phyloP scores from a whole-genome alignment of 1,140 invertebrate genomes.

The Lordiphosa stackelbergi region DNA sequence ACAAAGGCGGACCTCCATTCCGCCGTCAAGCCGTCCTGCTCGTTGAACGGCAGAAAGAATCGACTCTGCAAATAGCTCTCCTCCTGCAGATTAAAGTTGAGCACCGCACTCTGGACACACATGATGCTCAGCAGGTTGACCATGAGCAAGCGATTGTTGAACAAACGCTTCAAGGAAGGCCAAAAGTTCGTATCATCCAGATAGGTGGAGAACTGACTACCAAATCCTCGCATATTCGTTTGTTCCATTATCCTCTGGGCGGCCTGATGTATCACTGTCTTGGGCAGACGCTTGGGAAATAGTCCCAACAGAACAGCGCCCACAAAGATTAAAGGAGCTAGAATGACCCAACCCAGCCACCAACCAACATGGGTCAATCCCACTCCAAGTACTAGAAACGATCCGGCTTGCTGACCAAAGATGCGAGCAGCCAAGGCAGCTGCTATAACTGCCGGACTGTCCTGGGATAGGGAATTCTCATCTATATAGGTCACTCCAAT shows the following conservation, averaged over 20 bases:
- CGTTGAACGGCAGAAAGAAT: slow-evolving; percentile 80
- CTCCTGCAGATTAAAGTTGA: slow-evolving; percentile 80
- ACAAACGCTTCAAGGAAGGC: slow-evolving; percentile 79
- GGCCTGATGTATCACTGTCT: slow-evolving; percentile 79
- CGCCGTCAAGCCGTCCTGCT: slow-evolving; percentile 79
- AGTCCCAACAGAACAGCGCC: slow-evolving; percentile 79
- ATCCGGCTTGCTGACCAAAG: slow-evolving; percentile 70
- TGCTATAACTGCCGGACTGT: slow-evolving; percentile 77
- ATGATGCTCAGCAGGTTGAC: slow-evolving; percentile 80
- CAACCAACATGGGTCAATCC: slow-evolving; percentile 58
- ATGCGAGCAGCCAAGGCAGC: slow-evolving; percentile 60
- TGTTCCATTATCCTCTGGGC: slow-evolving; percentile 77
- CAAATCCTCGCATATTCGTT: slow-evolving; percentile 48
- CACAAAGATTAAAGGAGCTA: slow-evolving; percentile 79
- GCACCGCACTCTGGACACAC: slow-evolving; percentile 79
- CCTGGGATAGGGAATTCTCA: slow-evolving; percentile 81
- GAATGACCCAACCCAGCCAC: slow-evolving; percentile 81
- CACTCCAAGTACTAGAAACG: slow-evolving; percentile 66
- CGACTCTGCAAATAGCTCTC: slow-evolving; percentile 80
- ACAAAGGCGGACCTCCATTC: slow-evolving; percentile 79
- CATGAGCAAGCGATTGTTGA: slow-evolving; percentile 81
- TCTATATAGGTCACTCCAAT: slow-evolving; percentile 84
- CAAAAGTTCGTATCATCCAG: slow-evolving; percentile 78
- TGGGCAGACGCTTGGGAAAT: slow-evolving; percentile 80
- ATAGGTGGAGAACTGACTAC: slow-evolving; percentile 62